Evolutionary conservation across 2,797 vertebrate genomes (phyloP).

Genomic region (Selene dorsalis): DNA sequence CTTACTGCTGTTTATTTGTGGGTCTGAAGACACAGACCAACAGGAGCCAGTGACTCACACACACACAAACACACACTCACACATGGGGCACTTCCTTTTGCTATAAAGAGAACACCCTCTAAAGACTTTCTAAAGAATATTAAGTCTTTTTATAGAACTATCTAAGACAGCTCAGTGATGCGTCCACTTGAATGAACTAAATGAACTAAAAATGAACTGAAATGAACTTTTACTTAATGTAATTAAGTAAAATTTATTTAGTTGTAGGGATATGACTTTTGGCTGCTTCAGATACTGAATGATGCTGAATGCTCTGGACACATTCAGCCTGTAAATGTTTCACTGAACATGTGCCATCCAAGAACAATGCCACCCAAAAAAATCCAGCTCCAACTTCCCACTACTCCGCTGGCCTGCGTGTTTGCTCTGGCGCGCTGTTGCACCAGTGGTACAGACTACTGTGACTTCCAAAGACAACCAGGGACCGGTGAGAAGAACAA

Average conservation of each 20-base stretch:
- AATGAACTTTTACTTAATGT: conserved; percentile 10
- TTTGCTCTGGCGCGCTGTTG: conserved; percentile 59
- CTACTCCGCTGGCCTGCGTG: conserved; percentile 41
- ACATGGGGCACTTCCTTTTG: conserved; percentile 56
- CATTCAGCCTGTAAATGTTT: not conserved
- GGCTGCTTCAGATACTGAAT: conserved; percentile 1
- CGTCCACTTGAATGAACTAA: conserved; percentile 1
- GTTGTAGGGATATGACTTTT: not conserved
- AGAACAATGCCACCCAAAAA: not conserved
- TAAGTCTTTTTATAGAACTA: conserved; percentile 60
- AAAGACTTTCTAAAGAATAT: conserved; percentile 62
- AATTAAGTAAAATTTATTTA: not conserved
- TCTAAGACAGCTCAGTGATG: conserved; percentile 36
- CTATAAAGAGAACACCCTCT: conserved; percentile 54
- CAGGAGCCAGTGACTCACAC: conserved; percentile 81
- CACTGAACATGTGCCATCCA: not conserved
- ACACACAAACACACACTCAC: conserved; percentile 38
- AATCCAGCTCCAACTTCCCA: conserved; percentile 3
- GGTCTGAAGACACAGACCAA: conserved; percentile 83
- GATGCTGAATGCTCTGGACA: not conserved
- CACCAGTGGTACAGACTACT: conserved; percentile 39
- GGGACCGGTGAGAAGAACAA: conserved; percentile 44
- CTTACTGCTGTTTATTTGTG: conserved; percentile 83
- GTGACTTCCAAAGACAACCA: conserved; percentile 59
- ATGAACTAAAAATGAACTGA: conserved; percentile 12